Evolutionary conservation across 2,888 invertebrate genomes (phyloP).

Genomic region (Brachypterus glaber): DNA sequence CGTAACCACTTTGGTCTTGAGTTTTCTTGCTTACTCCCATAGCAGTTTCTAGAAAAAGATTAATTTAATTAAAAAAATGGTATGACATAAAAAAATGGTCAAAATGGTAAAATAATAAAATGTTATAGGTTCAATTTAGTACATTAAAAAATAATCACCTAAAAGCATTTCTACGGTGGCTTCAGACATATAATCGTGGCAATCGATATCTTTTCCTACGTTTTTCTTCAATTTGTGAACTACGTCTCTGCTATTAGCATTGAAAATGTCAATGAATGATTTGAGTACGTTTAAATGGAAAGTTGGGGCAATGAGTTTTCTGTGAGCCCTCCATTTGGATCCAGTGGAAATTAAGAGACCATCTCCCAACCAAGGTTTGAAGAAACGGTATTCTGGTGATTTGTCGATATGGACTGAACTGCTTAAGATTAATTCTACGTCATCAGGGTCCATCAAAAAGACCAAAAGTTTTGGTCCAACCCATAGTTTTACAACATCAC

Average conservation of each 20-base stretch:
- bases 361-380: constrained; percentile 40
- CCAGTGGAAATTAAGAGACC: constrained; percentile 40
- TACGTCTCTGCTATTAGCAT: constrained; percentile 40
- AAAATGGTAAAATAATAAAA: not conserved
- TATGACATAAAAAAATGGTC: not conserved
- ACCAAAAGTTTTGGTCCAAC: constrained; percentile 65
- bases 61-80: not conserved
- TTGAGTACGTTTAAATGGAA: constrained; percentile 46
- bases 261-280: constrained; percentile 45
- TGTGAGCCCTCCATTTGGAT: constrained; percentile 43
- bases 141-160: constrained; percentile 25
- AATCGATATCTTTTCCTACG: constrained; percentile 42
- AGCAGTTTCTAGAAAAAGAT: constrained; percentile 41
- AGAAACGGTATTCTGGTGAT: constrained; percentile 35
- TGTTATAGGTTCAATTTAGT: not conserved
- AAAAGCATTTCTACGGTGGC: constrained; percentile 45
- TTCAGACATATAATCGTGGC: constrained; percentile 44
- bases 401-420: constrained; percentile 37
- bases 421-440: constrained; percentile 68
- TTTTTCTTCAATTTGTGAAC: constrained; percentile 37
- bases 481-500: constrained; percentile 60
- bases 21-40: constrained; percentile 45
- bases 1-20: constrained; percentile 43
- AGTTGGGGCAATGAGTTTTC: constrained; percentile 46
- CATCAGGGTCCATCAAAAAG: constrained; percentile 66